Base-by-base conservation (phyloP, 2,113 vertebrate genomes). In the Neodontobutis hainanensis region DNA sequence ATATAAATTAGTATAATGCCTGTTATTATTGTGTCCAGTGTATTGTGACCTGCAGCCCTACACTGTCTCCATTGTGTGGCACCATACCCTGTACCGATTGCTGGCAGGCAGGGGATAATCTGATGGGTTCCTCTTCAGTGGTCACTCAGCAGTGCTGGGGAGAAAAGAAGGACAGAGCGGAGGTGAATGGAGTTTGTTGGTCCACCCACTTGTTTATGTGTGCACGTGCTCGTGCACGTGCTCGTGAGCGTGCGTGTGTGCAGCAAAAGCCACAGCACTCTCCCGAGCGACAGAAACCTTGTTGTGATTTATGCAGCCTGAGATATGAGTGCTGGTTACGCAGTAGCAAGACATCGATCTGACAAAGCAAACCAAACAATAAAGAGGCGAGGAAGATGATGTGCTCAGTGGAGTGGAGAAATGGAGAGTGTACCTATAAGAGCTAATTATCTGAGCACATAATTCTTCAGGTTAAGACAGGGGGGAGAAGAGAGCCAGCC, bases 331-430 rank as follows among this genome's bases (percentile, higher is more conserved):
- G 90, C 92, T 90, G 90, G 90, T 92, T 92, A 92, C 90, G 88
- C 90, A 84, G 91, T 92, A 91, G 92, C 92, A 92, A 92, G 90
- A 93, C 91, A 92, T 93, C 89, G 91, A 93, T 93, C 90, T 93
- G 92, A 92, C 92, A 92, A 90, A 93, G 91, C 90, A 91, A 92
- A 92, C 85, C 91, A 93, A 93, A 93, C 92, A 92, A 93, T 92
- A 91, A 93, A 93, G 91, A 92, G 91, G 89, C 86, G 87, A 89
- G 90, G 91, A 92, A 92, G 90, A 92, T 92, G 91, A 92, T 92
- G 92, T 92, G 92, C 91, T 89, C 90, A 93, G 90, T 90, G 89
- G 90, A 90, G 90, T 91, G 90, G 89, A 89, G 92, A 90, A 91
- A 91, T 90, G 90, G 88, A 92, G 88, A 92, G 90, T 90, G 91